Conservation (phyloP, 1,140 invertebrate species). For the Pseudobourletiella spinata region DNA sequence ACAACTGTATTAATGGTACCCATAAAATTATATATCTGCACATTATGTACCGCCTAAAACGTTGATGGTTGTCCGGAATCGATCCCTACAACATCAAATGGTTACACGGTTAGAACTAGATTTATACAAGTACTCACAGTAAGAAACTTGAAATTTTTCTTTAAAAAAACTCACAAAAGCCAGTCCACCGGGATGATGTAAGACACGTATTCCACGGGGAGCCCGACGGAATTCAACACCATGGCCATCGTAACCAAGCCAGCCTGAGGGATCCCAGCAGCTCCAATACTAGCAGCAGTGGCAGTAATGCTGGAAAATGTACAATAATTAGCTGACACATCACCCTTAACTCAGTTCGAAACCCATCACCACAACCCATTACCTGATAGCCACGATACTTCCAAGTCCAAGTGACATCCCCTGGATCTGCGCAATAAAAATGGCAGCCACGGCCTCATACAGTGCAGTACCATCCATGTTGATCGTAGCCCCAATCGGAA, state of each 20-base stretch:
- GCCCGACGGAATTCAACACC: constrained; percentile 84
- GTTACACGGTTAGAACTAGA: too few species aligned
- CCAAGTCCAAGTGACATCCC: constrained; percentile 65
- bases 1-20: background rate
- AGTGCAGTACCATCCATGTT: constrained; percentile 94
- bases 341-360: background rate
- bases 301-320: constrained; percentile 66
- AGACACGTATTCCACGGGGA: constrained; percentile 82
- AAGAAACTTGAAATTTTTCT: too few species aligned
- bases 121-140: too few species aligned
- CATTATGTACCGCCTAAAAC: constrained; percentile 59
- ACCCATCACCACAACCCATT: constrained; percentile 21
- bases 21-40: background rate
- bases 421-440: constrained; percentile 88
- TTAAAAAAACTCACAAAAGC: constrained; percentile 69
- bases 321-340: too few species aligned
- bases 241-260: constrained; percentile 93
- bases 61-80: constrained; percentile 93
- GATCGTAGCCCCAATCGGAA: constrained; percentile 91
- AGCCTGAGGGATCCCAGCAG: constrained; percentile 93
- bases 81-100: constrained; percentile 60
- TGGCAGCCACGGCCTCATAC: constrained; percentile 89
- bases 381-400: constrained; percentile 83
- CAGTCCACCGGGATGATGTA: constrained; percentile 91
- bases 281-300: constrained; percentile 89